phyloP scores from a whole-genome alignment of 1,140 invertebrate genomes.

The Nebria ingens region DNA sequence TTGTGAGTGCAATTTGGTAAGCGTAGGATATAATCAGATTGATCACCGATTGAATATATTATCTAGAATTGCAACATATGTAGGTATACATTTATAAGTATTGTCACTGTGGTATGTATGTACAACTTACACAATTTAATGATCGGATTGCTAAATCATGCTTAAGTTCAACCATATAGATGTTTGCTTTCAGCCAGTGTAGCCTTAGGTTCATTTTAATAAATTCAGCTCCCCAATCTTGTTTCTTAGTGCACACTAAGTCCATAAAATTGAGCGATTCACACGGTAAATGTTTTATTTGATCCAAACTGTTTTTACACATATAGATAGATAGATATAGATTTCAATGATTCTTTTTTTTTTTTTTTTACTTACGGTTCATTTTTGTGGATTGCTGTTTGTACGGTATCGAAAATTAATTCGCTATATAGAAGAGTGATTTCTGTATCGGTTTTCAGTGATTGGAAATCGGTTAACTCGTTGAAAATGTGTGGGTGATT shows the following conservation, averaged over 20 bases:
- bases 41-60: constrained; percentile 3
- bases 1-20: constrained; percentile 43
- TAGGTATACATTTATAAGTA: constrained; percentile 10
- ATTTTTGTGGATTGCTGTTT: constrained; percentile 9
- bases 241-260: constrained; percentile 32
- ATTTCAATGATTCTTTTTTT: background rate
- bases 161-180: constrained; percentile 40
- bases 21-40: constrained; percentile 29
- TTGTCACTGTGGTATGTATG: no score
- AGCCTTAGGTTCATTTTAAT: constrained; percentile 35
- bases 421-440: constrained; percentile 54
- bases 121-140: constrained; percentile 34
- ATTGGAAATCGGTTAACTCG: constrained; percentile 36
- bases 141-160: constrained; percentile 38
- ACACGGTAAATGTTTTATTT: background rate
- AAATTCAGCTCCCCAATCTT: constrained; percentile 34
- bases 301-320: background rate
- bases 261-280: constrained; percentile 23
- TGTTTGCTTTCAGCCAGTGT: constrained; percentile 42
- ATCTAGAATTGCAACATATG: constrained; percentile 1
- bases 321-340: constrained; percentile 5
- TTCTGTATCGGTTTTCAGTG: constrained; percentile 43
- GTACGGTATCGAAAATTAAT: constrained; percentile 27
- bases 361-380: constrained; percentile 20
- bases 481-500: constrained; percentile 42